Conservation (phyloP, 1,140 invertebrate genomes). For the Anoplolepis gracilipes region DNA sequence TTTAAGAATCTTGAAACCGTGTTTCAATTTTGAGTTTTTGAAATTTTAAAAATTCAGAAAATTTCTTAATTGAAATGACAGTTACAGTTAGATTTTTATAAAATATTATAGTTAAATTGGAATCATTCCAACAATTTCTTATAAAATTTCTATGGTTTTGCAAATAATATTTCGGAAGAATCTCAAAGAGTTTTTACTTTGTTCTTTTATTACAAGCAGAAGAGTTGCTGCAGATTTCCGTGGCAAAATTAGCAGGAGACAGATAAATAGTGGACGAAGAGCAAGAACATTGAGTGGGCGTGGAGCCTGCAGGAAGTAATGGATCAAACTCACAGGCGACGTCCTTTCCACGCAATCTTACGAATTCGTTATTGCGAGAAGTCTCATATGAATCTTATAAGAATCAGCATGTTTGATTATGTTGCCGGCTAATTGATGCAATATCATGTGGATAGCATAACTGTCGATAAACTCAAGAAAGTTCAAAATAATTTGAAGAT, state of each 20-base stretch:
- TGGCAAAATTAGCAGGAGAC: conserved; percentile 81
- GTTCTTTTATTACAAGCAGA: conserved; percentile 46
- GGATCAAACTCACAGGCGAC: conserved; percentile 80
- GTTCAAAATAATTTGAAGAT: conserved; percentile 17
- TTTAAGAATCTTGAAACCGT: not conserved
- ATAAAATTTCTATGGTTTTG: not conserved
- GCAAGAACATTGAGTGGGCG: conserved; percentile 83
- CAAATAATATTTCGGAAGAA: conserved; percentile 1
- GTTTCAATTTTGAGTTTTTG: not conserved
- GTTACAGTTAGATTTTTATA: not conserved
- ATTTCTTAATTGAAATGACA: not conserved
- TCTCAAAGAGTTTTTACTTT: not conserved
- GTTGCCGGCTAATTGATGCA: conserved; percentile 50
- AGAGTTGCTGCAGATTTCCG: conserved; percentile 71
- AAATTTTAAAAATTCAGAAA: not conserved
- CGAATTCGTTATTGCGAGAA: conserved; percentile 67
- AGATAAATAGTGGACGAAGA: conserved; percentile 81
- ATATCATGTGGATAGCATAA: conserved; percentile 38
- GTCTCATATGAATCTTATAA: conserved; percentile 66
- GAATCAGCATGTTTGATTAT: conserved; percentile 67
- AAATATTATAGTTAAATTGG: not conserved
- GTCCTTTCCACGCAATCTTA: conserved; percentile 66
- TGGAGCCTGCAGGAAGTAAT: conserved; percentile 83
- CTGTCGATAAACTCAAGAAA: conserved; percentile 17
- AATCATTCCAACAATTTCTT: not conserved